These are phyloP conservation scores for Acropternis orthonyx DNA, from an alignment of 2,797 vertebrate genomes.

Conservation along the genomic window DNA sequence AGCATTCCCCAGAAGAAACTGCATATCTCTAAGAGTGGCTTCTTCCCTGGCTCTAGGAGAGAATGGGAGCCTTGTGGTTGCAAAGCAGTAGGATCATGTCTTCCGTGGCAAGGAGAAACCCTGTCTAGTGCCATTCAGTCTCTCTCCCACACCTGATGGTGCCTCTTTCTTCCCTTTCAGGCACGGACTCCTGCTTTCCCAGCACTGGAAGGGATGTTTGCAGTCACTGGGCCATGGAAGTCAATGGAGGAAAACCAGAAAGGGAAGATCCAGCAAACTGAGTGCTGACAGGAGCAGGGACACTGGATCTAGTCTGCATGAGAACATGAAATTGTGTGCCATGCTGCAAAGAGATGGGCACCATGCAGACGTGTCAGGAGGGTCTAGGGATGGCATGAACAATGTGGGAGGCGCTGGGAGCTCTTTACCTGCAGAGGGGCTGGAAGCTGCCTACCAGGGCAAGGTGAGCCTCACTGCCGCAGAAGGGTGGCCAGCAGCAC, in stretches of 20 bases:
- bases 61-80: neutral
- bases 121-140: neutral
- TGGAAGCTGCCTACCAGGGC: neutral
- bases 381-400: neutral
- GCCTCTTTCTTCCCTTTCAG: constrained; percentile 29
- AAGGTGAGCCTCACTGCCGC: neutral
- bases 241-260: constrained; percentile 2
- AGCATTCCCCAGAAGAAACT: neutral
- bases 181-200: neutral
- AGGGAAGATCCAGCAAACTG: constrained; percentile 14
- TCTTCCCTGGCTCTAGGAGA: neutral
- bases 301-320: neutral
- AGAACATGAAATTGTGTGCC: neutral
- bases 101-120: neutral
- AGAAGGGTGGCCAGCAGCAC: neutral
- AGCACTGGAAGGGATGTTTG: constrained; percentile 20
- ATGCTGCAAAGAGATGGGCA: neutral
- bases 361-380: neutral
- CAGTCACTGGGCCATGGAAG: neutral
- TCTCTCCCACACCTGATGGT: neutral
- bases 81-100: neutral
- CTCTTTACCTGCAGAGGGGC: neutral
- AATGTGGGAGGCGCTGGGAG: neutral
- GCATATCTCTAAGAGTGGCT: neutral
- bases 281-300: constrained; percentile 23